These are phyloP conservation scores for Acromyrmex charruanus DNA, from an alignment of 1,140 invertebrate species.

Conservation along the genomic window DNA sequence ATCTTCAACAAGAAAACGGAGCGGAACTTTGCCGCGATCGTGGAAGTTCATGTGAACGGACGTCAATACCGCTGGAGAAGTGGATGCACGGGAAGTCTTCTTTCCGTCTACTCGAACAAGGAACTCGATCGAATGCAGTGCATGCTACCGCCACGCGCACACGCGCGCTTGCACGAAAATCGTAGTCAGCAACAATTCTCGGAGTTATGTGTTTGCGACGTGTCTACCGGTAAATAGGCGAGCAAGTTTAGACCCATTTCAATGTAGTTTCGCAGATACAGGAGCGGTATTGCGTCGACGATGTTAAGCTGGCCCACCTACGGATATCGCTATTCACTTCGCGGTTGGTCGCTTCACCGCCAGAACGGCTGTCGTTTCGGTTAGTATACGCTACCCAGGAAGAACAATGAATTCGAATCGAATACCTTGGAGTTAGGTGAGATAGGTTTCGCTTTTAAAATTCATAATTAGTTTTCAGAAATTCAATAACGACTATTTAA, in stretches of 20 bases:
- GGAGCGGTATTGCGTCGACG: constrained; percentile 23
- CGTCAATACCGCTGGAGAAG: neutral
- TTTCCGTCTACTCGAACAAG: neutral
- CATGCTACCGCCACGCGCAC: neutral
- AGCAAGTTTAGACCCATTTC: constrained; percentile 24
- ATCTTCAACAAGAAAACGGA: constrained; percentile 15
- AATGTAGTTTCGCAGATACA: constrained; percentile 19
- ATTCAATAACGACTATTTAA: neutral
- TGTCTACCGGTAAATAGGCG: constrained; percentile 45
- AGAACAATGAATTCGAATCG: constrained; percentile 6
- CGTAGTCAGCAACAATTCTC: neutral
- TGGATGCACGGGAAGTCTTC: neutral
- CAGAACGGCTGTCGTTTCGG: constrained; percentile 18
- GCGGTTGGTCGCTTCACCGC: constrained; percentile 16
- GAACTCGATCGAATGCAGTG: constrained; percentile 4
- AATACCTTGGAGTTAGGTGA: neutral
- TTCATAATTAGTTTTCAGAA: neutral
- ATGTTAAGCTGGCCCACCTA: constrained; percentile 33
- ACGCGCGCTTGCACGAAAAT: constrained; percentile 24
- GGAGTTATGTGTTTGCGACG: constrained; percentile 59
- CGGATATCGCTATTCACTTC: constrained; percentile 31
- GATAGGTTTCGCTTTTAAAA: neutral
- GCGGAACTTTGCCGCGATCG: constrained; percentile 1
- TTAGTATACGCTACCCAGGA: neutral
- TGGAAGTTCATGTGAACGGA: constrained; percentile 20